Evolutionary conservation across 2,797 vertebrate species (phyloP), one percentile per base, ranked within the genome.

Genomic region (Synaphobranchus kaupii): DNA sequence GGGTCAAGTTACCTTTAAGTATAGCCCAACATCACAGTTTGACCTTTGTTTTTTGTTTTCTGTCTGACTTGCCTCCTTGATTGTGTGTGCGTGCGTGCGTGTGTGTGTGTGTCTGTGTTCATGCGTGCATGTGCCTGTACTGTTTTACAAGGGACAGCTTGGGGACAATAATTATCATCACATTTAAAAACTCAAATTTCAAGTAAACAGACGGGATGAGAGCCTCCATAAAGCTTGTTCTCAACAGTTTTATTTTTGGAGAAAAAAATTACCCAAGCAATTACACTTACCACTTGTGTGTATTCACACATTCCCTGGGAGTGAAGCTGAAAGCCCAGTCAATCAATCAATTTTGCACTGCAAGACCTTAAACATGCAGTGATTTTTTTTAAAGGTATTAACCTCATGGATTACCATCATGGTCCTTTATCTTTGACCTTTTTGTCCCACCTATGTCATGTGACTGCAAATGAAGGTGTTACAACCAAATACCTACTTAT

Each of bases 251-350:
- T 82, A 63, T 82, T 81, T 68, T 63, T 83, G 44, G 60, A 28
- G 83, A 81, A 63, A 80, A 73, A 20, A 48, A 86, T 28, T 78
- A 68, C 34, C 50, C 54, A 87, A 66, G 80, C 60, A 83, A 83
- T 87, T 83, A 54, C 63, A 68, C 60, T 31, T 60, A 39, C n/a
- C 86, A 52, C 15, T 63, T 28, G 50, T 66, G 47, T 87, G 73
- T 54, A 73, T 73, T 25, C 63, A 54, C 3, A 7, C 22, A 44
- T 54, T 58, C 20, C 31, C 31, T 73, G 12, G 22, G 58, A 63
- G 13, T 60, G n/a, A 71, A 28, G 2, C 66, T 13, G 28, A 31
- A 10, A 71, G 60, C 54, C 60, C 39, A 44, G 20, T 48, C 47
- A 82, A 31, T 54, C n/a, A 50, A 31, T 82, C 44, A 34, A 28